phyloP scores from a whole-genome alignment of 2,113 vertebrate species.

The Capreolus pygargus region DNA sequence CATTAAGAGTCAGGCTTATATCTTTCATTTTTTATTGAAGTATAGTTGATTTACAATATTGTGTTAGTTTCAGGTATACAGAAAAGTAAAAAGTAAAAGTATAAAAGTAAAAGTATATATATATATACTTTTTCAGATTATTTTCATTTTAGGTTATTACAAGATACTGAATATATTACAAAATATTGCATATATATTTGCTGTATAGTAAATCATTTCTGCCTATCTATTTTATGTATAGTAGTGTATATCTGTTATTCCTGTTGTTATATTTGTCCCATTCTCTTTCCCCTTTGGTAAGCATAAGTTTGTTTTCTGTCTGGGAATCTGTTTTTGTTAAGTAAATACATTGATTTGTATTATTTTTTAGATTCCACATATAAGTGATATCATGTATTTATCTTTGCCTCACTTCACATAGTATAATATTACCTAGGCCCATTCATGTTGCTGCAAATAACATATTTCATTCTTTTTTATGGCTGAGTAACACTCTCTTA shows the following conservation, averaged over 20 bases:
- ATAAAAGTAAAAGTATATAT: too few relatives aligned
- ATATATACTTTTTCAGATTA: not conserved
- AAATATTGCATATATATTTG: not conserved
- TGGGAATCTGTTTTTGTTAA: not conserved
- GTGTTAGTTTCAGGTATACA: not conserved
- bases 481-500: not conserved
- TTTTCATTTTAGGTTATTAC: not conserved
- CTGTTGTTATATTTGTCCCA: not conserved
- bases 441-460: not conserved
- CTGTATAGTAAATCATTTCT: not conserved
- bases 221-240: not conserved
- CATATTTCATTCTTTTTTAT: not conserved
- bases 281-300: not conserved
- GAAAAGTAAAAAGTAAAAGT: too few relatives aligned
- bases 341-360: not conserved
- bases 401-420: not conserved
- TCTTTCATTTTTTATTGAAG: not conserved
- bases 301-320: not conserved
- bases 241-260: not conserved
- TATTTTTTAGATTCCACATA: not conserved
- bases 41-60: not conserved
- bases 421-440: not conserved
- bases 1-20: not conserved
- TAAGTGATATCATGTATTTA: not conserved
- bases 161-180: not conserved